Evolutionary conservation across 2,888 invertebrate genomes (phyloP).

Genomic region (Eugnorisma glareosa): DNA sequence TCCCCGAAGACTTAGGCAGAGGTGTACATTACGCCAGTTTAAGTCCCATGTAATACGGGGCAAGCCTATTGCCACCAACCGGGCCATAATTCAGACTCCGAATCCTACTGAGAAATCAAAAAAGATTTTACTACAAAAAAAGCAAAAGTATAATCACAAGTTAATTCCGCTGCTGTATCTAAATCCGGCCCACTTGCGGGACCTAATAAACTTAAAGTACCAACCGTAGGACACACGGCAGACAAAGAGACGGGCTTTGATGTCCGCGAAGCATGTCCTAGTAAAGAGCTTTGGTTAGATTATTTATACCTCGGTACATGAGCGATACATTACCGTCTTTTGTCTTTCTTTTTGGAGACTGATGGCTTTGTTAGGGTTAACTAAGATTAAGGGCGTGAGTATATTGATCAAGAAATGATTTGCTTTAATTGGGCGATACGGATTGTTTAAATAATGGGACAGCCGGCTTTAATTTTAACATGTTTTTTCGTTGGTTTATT

Average conservation of each 20-base stretch:
- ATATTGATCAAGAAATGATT: conserved; percentile 26
- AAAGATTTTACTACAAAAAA: conserved; percentile 1
- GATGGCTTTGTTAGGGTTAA: conserved; percentile 38
- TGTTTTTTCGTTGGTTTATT: not conserved
- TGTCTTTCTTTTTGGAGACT: conserved; percentile 53
- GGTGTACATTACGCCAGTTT: too few species aligned
- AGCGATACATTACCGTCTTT: conserved; percentile 43
- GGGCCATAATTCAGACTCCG: too few species aligned
- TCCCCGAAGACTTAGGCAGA: too few species aligned
- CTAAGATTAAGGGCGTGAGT: conserved; percentile 10
- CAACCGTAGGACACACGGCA: conserved; percentile 38
- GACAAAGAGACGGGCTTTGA: conserved; percentile 65
- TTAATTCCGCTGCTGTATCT: conserved; percentile 24
- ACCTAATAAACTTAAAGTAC: conserved; percentile 61
- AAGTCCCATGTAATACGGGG: too few species aligned
- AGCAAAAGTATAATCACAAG: conserved; percentile 1
- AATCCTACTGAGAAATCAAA: too few species aligned
- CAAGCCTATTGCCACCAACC: too few species aligned
- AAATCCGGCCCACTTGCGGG: conserved; percentile 36
- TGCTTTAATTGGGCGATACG: not conserved
- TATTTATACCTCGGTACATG: conserved; percentile 58
- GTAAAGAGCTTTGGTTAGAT: conserved; percentile 39
- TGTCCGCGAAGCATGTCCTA: conserved; percentile 57
- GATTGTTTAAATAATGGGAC: not conserved
- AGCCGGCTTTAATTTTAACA: not conserved